Conservation (phyloP, 2,888 invertebrate species). For the Limnephilus rhombicus region DNA sequence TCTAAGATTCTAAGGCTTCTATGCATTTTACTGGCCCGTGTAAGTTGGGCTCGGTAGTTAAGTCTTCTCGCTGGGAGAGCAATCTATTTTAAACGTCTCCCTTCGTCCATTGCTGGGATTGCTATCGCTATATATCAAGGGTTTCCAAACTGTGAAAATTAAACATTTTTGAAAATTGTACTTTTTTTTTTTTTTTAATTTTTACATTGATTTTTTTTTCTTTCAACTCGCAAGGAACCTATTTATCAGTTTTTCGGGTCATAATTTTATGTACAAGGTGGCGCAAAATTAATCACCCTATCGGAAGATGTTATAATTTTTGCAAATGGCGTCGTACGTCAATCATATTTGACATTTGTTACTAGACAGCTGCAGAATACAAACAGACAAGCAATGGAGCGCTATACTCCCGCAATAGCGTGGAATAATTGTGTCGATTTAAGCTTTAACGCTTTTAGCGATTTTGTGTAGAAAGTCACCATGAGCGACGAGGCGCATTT, state of each 20-base stretch:
- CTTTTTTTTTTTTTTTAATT: neutral
- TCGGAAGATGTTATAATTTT: too few species aligned
- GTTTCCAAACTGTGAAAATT: neutral
- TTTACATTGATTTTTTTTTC: neutral
- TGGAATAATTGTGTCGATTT: too few species aligned
- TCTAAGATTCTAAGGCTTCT: neutral
- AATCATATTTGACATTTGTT: too few species aligned
- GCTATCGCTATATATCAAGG: neutral
- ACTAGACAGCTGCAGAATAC: too few species aligned
- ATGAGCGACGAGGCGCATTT: too few species aligned
- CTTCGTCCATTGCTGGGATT: neutral
- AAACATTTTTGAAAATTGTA: neutral
- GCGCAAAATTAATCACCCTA: too few species aligned
- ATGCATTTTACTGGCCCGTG: neutral
- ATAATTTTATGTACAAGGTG: too few species aligned
- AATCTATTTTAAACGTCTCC: constrained; percentile 11
- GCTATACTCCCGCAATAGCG: too few species aligned
- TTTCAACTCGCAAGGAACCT: neutral
- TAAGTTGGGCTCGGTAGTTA: neutral
- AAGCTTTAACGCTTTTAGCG: too few species aligned
- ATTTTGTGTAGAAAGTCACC: too few species aligned
- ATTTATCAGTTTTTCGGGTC: neutral
- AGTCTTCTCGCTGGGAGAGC: constrained; percentile 4
- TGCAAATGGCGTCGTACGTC: too few species aligned
- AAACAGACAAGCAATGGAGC: too few species aligned